Evolutionary conservation across 2,888 invertebrate species (phyloP).

Genomic region (Drosophila limbata): DNA sequence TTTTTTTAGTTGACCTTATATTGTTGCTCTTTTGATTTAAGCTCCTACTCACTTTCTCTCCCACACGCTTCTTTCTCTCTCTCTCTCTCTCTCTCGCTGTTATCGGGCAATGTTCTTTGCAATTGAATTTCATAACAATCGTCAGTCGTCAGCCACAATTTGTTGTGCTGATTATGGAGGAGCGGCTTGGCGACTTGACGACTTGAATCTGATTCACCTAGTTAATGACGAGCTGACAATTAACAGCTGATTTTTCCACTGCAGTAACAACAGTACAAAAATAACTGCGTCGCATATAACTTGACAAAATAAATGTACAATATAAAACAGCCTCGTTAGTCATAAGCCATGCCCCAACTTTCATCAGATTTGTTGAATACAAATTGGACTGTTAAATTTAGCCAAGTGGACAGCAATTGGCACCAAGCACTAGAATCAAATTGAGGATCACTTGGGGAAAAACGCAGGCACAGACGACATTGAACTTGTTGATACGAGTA

Average conservation of each 20-base stretch:
- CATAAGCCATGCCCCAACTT: conserved; percentile 11
- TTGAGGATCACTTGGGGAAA: conserved; percentile 19
- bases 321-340: conserved; percentile 29
- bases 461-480: conserved; percentile 31
- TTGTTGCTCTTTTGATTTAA: not conserved
- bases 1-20: not conserved
- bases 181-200: conserved; percentile 44
- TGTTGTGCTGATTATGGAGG: conserved; percentile 40
- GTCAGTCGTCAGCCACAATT: conserved; percentile 40
- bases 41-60: not conserved
- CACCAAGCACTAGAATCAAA: conserved; percentile 21
- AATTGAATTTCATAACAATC: conserved; percentile 51
- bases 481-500: conserved; percentile 53
- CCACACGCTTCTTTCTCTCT: not conserved
- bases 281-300: conserved; percentile 32
- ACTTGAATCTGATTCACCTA: conserved; percentile 56
- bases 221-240: conserved; percentile 63
- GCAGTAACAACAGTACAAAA: conserved; percentile 17
- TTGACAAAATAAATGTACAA: conserved; percentile 3
- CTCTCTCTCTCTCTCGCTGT: conserved; percentile 2
- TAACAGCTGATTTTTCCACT: conserved; percentile 52
- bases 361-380: conserved; percentile 6
- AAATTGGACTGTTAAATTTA: conserved; percentile 32
- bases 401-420: conserved; percentile 44
- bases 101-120: conserved; percentile 55